A percentile compares a stretch with the other conserved stretches of the same genome.
These are phyloP conservation scores for Trichogramma evanescens DNA, from an alignment of 2,888 invertebrate genomes.

Conservation along the genomic window DNA sequence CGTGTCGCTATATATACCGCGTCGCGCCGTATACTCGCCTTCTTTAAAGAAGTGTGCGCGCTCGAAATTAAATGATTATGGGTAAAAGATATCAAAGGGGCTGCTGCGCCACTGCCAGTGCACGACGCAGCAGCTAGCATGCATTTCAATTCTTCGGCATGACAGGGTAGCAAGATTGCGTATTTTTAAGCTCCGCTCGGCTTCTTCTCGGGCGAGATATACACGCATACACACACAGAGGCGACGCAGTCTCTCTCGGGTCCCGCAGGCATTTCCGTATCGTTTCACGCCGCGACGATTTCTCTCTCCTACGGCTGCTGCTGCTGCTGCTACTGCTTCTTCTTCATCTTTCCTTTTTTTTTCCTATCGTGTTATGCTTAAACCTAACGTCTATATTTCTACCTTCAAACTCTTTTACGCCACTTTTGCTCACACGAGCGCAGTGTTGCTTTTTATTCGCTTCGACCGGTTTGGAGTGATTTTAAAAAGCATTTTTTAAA, in stretches of 20 bases:
- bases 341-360: conserved; percentile 4
- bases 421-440: conserved; percentile 2
- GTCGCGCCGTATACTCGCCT: conserved; percentile 25
- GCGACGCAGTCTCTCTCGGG: no score
- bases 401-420: conserved; percentile 16
- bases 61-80: conserved; percentile 48
- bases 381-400: not conserved
- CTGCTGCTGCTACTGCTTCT: not conserved
- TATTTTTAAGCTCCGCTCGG: conserved; percentile 45
- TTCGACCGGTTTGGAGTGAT: no score
- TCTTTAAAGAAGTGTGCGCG: conserved; percentile 24
- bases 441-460: no score
- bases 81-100: conserved; percentile 48
- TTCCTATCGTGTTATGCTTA: not conserved
- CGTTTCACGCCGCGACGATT: conserved; percentile 38
- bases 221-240: conserved; percentile 9
- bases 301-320: not conserved
- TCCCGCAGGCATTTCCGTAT: conserved; percentile 41
- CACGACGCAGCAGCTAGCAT: conserved; percentile 30
- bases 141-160: conserved; percentile 49
- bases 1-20: conserved; percentile 28
- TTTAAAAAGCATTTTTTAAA: no score
- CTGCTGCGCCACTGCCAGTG: conserved; percentile 20
- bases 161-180: conserved; percentile 47
- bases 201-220: conserved; percentile 15